Evolutionary conservation across 2,888 invertebrate genomes (phyloP).

Genomic region (Mamestra brassicae): DNA sequence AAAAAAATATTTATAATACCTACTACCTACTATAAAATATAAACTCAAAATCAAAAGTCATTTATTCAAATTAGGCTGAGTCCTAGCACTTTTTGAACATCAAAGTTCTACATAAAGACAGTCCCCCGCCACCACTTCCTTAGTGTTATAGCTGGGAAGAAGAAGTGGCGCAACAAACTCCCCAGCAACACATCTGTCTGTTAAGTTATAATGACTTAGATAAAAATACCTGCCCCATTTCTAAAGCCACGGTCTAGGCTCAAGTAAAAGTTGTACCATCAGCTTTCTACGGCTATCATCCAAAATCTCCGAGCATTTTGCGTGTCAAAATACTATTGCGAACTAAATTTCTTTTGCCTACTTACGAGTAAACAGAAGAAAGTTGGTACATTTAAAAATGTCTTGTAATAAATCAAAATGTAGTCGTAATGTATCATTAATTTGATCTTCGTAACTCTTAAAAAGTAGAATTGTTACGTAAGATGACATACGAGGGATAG

Average conservation of each 20-base stretch:
- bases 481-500: neutral
- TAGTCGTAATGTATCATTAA: conserved; percentile 19
- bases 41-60: too few relatives aligned
- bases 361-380: conserved; percentile 50
- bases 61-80: too few relatives aligned
- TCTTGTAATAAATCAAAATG: conserved; percentile 28
- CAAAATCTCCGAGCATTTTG: conserved; percentile 51
- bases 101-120: too few relatives aligned
- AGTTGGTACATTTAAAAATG: conserved; percentile 46
- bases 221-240: neutral
- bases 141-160: too few relatives aligned
- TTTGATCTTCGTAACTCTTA: conserved; percentile 20
- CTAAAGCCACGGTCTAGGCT: conserved; percentile 3
- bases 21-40: neutral
- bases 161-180: too few relatives aligned
- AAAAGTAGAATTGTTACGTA: neutral
- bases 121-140: too few relatives aligned
- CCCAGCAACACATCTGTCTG: too few relatives aligned
- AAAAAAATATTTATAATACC: too few relatives aligned
- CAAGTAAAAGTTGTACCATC: conserved; percentile 44
- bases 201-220: neutral
- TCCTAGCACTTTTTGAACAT: too few relatives aligned
- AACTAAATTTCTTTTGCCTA: conserved; percentile 53
- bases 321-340: conserved; percentile 51
- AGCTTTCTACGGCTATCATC: conserved; percentile 54